phyloP scores from a whole-genome alignment of 2,797 vertebrate species.

The Protonibea diacanthus region DNA sequence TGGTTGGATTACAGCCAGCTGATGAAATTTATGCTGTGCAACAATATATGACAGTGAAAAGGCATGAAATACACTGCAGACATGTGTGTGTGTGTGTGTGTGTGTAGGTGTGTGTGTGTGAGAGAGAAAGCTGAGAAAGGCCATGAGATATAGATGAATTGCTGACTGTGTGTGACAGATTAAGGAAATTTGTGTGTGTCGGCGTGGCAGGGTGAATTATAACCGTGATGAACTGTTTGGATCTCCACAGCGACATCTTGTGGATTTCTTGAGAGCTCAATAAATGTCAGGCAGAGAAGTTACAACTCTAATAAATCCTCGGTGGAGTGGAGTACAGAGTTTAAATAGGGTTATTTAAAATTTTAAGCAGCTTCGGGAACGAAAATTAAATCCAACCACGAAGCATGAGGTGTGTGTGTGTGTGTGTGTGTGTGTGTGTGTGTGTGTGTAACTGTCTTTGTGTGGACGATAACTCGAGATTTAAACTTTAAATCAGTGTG shows the following conservation, averaged over 20 bases:
- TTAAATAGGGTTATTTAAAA: slow-evolving; percentile 15
- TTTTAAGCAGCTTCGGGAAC: slow-evolving; percentile 1
- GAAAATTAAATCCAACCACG: slow-evolving; percentile 10
- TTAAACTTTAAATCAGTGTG: neutral
- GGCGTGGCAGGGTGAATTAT: slow-evolving; percentile 8
- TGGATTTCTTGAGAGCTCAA: slow-evolving; percentile 36
- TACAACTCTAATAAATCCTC: slow-evolving; percentile 7
- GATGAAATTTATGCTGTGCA: slow-evolving; percentile 49
- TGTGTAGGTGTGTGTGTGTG: neutral
- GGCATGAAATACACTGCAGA: slow-evolving; percentile 27
- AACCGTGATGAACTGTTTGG: slow-evolving; percentile 1
- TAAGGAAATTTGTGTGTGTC: slow-evolving; percentile 22
- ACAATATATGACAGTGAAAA: slow-evolving; percentile 31
- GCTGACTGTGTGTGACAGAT: slow-evolving; percentile 51
- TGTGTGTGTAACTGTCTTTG: neutral
- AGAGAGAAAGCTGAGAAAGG: slow-evolving; percentile 20
- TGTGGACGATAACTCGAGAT: neutral
- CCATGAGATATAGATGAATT: slow-evolving; percentile 55
- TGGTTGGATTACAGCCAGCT: slow-evolving; percentile 35
- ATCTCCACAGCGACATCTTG: slow-evolving; percentile 50
- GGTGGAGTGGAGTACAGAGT: neutral
- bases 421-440: slow-evolving; percentile 14
- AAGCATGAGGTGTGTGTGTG: neutral
- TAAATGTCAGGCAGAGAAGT: slow-evolving; percentile 18
- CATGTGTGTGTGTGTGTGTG: neutral